phyloP scores from a whole-genome alignment of 2,888 invertebrate species.

The Pecten maximus region DNA sequence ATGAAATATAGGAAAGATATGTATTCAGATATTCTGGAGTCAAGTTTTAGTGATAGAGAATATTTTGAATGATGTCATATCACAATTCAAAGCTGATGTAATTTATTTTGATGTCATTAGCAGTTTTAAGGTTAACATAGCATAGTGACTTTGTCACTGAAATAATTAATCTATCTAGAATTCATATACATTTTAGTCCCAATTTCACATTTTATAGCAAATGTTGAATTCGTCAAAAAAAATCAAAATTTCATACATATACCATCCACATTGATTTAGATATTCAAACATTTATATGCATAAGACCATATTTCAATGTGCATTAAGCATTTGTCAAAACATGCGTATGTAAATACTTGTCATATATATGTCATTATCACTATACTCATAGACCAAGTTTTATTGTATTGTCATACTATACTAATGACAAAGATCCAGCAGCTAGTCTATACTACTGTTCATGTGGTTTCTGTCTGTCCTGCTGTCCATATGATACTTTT shows the following conservation, averaged over 20 bases:
- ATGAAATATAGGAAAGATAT: neutral
- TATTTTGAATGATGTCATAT: neutral
- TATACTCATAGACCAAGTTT: neutral
- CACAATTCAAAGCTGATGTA: neutral
- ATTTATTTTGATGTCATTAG: neutral
- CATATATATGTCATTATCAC: neutral
- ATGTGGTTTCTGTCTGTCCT: neutral
- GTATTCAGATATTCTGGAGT: neutral
- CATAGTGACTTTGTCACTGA: neutral
- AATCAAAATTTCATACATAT: neutral
- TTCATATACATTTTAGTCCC: slow-evolving; percentile 30
- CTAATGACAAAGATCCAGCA: neutral
- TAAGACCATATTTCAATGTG: neutral
- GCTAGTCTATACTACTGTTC: neutral
- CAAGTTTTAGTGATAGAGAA: neutral
- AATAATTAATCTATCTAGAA: neutral
- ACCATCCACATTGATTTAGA: neutral
- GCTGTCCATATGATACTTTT: neutral
- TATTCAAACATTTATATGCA: neutral
- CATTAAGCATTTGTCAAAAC: neutral
- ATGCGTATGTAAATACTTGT: neutral
- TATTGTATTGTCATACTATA: neutral
- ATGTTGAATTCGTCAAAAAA: neutral
- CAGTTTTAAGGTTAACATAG: neutral
- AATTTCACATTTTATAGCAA: neutral